Conservation (phyloP, 2,113 vertebrate species). For the Ibidorhyncha struthersii region DNA sequence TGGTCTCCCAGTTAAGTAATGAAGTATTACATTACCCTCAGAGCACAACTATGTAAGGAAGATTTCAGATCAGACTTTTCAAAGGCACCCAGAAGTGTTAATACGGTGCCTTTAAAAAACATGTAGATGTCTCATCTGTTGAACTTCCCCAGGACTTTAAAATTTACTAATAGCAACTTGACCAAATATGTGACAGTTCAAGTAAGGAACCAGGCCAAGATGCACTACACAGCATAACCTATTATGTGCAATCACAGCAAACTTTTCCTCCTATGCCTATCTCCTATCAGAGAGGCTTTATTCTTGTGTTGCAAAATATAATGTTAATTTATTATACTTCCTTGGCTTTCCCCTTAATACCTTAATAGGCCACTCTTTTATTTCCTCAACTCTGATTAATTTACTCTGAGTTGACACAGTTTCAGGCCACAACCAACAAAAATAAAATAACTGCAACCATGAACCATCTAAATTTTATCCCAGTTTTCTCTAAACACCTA, state of each 20-base stretch:
- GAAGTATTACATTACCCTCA: neutral
- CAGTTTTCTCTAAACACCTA: neutral
- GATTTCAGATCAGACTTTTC: neutral
- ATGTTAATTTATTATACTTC: neutral
- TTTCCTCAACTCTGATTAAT: neutral
- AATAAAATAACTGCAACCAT: neutral
- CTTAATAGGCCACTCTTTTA: neutral
- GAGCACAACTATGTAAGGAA: neutral
- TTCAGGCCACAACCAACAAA: neutral
- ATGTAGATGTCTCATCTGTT: neutral
- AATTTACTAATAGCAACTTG: neutral
- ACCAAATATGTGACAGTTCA: neutral
- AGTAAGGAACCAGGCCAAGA: neutral
- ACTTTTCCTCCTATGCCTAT: neutral
- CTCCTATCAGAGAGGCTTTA: neutral
- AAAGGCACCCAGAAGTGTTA: neutral
- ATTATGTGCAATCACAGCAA: neutral
- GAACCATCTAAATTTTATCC: neutral
- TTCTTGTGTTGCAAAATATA: neutral
- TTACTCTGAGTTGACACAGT: neutral
- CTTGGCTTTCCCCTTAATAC: neutral
- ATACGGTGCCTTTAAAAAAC: neutral
- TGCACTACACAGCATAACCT: neutral
- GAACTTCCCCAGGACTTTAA: neutral
- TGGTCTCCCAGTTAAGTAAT: neutral